phyloP scores from a whole-genome alignment of 2,113 vertebrate genomes.

The Dicrurus megarhynchus region DNA sequence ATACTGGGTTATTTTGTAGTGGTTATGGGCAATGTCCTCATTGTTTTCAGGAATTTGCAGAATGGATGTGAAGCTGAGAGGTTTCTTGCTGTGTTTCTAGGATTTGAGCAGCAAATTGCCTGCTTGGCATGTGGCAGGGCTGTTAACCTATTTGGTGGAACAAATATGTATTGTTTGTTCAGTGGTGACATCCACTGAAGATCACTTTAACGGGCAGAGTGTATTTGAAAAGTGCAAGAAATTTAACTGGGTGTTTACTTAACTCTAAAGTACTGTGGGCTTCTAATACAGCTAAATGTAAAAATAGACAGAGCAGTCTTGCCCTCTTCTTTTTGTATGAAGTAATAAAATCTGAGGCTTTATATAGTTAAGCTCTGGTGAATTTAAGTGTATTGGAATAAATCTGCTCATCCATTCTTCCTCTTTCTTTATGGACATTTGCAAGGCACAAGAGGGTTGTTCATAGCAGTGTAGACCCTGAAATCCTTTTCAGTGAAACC shows the following conservation, averaged over 20 bases:
- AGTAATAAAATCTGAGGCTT: neutral
- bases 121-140: neutral
- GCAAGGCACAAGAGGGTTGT: neutral
- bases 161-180: neutral
- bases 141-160: neutral
- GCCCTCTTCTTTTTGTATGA: neutral
- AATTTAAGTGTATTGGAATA: neutral
- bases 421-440: neutral
- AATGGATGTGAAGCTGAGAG: neutral
- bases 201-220: neutral
- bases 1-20: neutral
- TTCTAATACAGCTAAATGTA: neutral
- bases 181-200: neutral
- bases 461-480: neutral
- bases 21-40: neutral
- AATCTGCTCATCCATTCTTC: neutral
- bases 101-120: neutral
- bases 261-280: neutral
- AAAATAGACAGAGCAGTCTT: neutral
- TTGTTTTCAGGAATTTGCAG: neutral
- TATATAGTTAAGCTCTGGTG: neutral
- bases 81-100: neutral
- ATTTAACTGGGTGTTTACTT: neutral
- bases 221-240: neutral
- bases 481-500: neutral